Evolutionary conservation across 1,140 invertebrate genomes (phyloP), one percentile per base, ranked within the genome.

Genomic region (Macrobrachium nipponense): DNA sequence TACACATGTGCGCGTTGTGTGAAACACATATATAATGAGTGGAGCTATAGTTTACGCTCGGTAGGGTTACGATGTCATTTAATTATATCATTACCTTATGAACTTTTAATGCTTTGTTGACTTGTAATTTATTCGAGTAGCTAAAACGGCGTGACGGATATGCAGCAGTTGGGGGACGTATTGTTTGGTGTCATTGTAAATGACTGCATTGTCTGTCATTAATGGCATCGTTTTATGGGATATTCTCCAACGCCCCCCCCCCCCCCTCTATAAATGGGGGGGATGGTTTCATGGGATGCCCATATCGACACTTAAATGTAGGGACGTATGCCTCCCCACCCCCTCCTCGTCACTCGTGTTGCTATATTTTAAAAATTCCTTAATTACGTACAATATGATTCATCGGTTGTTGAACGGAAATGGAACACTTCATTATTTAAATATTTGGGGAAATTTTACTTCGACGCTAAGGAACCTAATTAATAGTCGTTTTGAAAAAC

Each of bases 141-240:
- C 81, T 82, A 82, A 82, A 62, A 62, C 70, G 61, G 81, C 81
- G 81, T 82, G 72, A 82, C 81, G 81, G n/a, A 82, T 75, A 51
- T 51, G 51, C 51, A 51, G 36, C 81, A 75, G 60, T 82, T 82
- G 73, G 23, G 36, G 23, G 68, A 23, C 68, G 36, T 70, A 27
- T 70, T 70, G 60, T 60, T 20, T 36, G n/a, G 58, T 20, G 51
- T 73, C 18, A 73, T 73, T 51, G 51, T 51, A 51, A 51, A 51
- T 51, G 51, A 51, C 51, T 70, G 36, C 68, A 70, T 70, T 27
- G 36, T 70, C 36, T 43, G 68, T 27, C 51, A 51, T 51, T 51
- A 51, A 51, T 51, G 51, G 51, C 51, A 51, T 51, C 51, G 51
- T 51, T 51, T 51, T 51, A 51, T 51, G 51, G 51, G 51, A 51